phyloP scores from a whole-genome alignment of 2,113 vertebrate genomes.

The Megalops atlanticus region DNA sequence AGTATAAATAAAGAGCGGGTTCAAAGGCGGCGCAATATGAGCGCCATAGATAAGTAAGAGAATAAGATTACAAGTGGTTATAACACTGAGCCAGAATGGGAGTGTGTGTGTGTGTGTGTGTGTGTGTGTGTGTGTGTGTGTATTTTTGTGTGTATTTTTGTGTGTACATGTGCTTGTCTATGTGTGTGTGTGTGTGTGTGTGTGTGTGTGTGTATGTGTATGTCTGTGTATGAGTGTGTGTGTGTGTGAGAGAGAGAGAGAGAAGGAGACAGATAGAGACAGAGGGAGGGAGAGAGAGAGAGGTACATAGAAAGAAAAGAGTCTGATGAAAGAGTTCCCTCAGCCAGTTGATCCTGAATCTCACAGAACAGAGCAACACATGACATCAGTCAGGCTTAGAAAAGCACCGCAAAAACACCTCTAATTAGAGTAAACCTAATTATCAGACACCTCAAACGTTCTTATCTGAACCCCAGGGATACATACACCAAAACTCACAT shows the following conservation, averaged over 20 bases:
- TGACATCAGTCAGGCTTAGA: neutral
- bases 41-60: neutral
- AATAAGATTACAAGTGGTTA: neutral
- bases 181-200: neutral
- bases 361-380: neutral
- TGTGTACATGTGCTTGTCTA: neutral
- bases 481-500: neutral
- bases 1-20: conserved; percentile 38
- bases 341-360: neutral
- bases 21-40: neutral
- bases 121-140: neutral
- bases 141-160: neutral
- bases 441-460: neutral
- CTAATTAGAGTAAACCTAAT: neutral
- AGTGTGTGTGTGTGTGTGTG: neutral
- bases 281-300: no score
- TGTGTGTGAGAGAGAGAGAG: no score
- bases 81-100: neutral
- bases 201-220: neutral
- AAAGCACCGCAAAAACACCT: neutral
- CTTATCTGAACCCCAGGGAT: neutral
- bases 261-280: no score
- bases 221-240: neutral
- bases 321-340: neutral
- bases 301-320: no score